A percentile compares a stretch with the other conserved stretches of the same genome.
Conservation (phyloP, 2,113 vertebrate species). For the Microcebus ravelobensis region DNA sequence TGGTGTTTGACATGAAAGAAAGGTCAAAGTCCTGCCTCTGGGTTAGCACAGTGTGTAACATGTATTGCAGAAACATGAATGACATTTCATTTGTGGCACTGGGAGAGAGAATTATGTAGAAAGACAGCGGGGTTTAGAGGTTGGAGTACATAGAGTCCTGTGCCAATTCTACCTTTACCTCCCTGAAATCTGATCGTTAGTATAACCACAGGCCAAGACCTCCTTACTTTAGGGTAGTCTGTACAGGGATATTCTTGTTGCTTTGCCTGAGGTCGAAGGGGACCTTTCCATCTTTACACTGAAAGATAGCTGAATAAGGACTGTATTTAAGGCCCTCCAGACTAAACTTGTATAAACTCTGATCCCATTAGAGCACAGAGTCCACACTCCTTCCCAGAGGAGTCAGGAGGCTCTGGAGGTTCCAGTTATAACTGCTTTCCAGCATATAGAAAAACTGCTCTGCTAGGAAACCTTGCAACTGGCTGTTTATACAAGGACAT, state of each 20-base stretch:
- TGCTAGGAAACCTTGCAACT: neutral
- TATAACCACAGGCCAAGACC: neutral
- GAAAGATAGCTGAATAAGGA: neutral
- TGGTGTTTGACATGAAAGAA: constrained; percentile 11
- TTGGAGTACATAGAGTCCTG: neutral
- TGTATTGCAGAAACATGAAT: neutral
- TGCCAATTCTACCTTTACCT: neutral
- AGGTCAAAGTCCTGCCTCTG: neutral
- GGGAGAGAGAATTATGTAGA: neutral
- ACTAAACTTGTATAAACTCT: neutral
- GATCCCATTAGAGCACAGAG: neutral
- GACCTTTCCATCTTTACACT: neutral
- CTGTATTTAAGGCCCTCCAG: neutral
- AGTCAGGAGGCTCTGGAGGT: neutral
- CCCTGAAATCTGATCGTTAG: neutral
- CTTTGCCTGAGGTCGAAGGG: neutral
- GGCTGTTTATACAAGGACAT: neutral
- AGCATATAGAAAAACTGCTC: neutral
- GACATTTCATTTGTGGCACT: neutral
- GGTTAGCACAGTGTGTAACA: neutral
- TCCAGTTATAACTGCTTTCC: constrained; percentile 13
- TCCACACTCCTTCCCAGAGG: neutral
- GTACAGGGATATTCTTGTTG: neutral
- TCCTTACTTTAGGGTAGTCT: neutral
- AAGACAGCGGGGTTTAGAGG: neutral